Evolutionary conservation across 2,888 invertebrate species (phyloP), one percentile per base, ranked within the genome.

Genomic region (Rhamphomyia laevipes): DNA sequence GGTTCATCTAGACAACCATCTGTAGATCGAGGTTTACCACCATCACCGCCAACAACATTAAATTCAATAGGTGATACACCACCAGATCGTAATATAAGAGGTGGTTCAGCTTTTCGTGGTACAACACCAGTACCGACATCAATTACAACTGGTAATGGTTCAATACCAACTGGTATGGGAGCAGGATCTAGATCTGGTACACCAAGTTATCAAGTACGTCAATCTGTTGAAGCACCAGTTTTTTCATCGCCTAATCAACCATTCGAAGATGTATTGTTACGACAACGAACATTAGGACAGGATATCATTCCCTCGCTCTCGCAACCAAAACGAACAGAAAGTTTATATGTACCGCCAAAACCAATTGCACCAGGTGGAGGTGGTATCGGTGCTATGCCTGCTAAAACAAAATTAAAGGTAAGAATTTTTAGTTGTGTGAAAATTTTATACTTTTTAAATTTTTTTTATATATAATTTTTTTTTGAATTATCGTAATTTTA

Each of bases 311-410:
- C 90, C 53, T 90, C 90, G 58, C 82, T 80, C 51, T 84, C 84
- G 62, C 88, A 90, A 68, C 91, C 91, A 51, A 91, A 92, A 71
- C 79, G 92, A 63, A 91, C 91, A 55, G 92, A 92, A 72, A 91
- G 91, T 67, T 76, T 92, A 60, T 91, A 84, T 71, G 81, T 89
- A 60, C 75, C 78, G 47, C 73, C 73, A 18, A 74, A 76, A 60
- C 79, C 80, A 45, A 74, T 72, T 54, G 73, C 75, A 52, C 64
- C 75, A 53, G 64, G 63, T 44, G 65, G 71, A 13, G 64, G 61
- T 55, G 64, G 66, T 17, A 68, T 68, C 16, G 73, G 71, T 46
- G 72, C 71, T 30, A 74, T 69, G 31, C 73, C 69, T 11, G 75
- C 74, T 52, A 64, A 63, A 56, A 70, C 69, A 59, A 68, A 66